Evolutionary conservation across 1,140 invertebrate species (phyloP), one percentile per base, ranked within the genome.

Genomic region (Brachionus rotundiformis): DNA sequence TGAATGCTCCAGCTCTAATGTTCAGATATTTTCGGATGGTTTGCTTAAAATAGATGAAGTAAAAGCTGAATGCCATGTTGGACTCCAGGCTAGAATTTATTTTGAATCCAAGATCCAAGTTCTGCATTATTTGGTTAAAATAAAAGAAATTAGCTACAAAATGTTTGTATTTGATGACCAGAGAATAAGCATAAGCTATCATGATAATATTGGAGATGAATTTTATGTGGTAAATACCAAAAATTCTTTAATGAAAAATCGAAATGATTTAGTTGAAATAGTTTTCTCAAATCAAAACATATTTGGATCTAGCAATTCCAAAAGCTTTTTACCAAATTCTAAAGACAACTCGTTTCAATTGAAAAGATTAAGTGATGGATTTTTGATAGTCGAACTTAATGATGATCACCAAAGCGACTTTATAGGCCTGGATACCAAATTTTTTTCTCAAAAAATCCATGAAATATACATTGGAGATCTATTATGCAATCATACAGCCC

Each of bases 121-220:
- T 73, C 29, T 44, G 10, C 27, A 13, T 29, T 73, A 73, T 73
- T 25, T 73, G 3, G 44, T 73, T 44, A 73, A 73, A 73, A 23
- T 73, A 25, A 73, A 73, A 44, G 16, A 19, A 73, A 73, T 73
- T 11, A 25, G 23, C 16, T 73, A 73, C 25, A 13, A 19, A 25
- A 44, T 73, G 33, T 11, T 73, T 44, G 39, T 3, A 27, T 44
- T 73, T 41, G 36, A 73, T 25, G 33, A 23, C n/a, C 36, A 73
- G 2, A 73, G 27, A 29, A 11, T 44, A 19, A 25, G 68, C 44
- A 39, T 73, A 19, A 73, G 68, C 41, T 73, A 73, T 44, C 68
- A 73, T 73, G 68, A 73, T 25, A 44, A 73, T 73, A 19, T 73
- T 16, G 68, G 68, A 4, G 68, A 73, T 44, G 36, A 73, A 11